These are phyloP conservation scores for Okamejei kenojei DNA, from an alignment of 2,797 vertebrate species.

Conservation along the genomic window DNA sequence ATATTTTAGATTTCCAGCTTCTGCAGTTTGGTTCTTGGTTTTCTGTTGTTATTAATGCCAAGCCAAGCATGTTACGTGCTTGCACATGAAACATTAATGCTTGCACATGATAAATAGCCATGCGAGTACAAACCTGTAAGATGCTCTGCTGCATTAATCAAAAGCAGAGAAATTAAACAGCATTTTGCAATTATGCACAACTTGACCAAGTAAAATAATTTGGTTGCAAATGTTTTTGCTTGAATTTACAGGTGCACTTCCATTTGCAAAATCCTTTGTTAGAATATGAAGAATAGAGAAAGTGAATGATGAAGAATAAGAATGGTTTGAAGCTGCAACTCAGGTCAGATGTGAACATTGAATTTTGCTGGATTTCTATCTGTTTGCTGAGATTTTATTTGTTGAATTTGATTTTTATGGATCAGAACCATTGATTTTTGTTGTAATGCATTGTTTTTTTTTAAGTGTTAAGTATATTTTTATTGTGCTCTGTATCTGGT, in stretches of 20 bases:
- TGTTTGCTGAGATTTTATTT: background rate
- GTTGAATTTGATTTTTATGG: slow-evolving; percentile 12
- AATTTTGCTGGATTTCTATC: slow-evolving; percentile 9
- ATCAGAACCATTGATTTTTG: background rate
- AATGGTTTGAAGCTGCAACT: slow-evolving; percentile 3
- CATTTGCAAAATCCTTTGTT: slow-evolving; percentile 8
- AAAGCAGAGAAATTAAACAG: background rate
- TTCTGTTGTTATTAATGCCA: background rate
- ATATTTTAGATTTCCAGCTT: too few species aligned
- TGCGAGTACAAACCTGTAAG: background rate
- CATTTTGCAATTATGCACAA: background rate
- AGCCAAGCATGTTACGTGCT: background rate
- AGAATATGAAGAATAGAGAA: background rate
- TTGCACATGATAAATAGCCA: background rate
- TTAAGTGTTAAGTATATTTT: background rate
- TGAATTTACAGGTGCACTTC: background rate
- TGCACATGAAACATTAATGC: background rate
- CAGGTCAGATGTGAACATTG: slow-evolving; percentile 25
- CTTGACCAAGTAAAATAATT: background rate
- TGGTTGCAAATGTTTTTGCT: background rate
- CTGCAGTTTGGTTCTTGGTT: too few species aligned
- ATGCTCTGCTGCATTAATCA: background rate
- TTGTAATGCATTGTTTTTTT: background rate
- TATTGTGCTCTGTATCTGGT: background rate
- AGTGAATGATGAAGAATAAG: slow-evolving; percentile 3